phyloP scores from a whole-genome alignment of 2,888 invertebrate species.

The Plebejus melissa region DNA sequence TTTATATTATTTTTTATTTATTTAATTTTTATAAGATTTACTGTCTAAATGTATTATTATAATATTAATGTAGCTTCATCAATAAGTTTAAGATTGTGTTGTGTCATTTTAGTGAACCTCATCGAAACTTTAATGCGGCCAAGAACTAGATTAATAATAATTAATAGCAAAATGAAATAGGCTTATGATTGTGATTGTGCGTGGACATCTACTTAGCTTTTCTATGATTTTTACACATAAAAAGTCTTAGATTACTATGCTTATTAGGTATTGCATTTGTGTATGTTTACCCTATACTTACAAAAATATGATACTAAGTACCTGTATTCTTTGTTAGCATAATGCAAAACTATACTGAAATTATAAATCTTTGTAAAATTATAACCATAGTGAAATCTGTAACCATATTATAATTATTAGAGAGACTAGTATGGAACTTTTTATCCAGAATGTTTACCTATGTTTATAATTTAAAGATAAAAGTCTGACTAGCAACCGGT shows the following conservation, averaged over 20 bases:
- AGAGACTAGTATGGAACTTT: not conserved
- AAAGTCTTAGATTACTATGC: not conserved
- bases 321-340: not conserved
- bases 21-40: not conserved
- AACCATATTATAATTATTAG: not conserved
- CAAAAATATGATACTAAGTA: not conserved
- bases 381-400: not conserved
- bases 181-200: not conserved
- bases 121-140: slow-evolving; percentile 22
- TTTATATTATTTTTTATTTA: not conserved
- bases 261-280: not conserved
- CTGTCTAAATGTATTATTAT: not conserved
- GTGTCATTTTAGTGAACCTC: not conserved
- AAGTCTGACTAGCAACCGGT: not conserved
- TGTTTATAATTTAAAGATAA: not conserved
- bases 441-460: not conserved
- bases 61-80: not conserved
- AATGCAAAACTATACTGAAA: no score
- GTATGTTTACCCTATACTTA: not conserved
- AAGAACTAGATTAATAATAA: slow-evolving; percentile 10
- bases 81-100: not conserved
- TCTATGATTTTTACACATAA: not conserved
- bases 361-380: no score
- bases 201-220: slow-evolving; percentile 2
- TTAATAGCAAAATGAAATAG: not conserved